A percentile compares a stretch with the other conserved stretches of the same genome.
These are phyloP conservation scores for Metallyticus violacea DNA, from an alignment of 2,888 invertebrate species.

Conservation along the genomic window DNA sequence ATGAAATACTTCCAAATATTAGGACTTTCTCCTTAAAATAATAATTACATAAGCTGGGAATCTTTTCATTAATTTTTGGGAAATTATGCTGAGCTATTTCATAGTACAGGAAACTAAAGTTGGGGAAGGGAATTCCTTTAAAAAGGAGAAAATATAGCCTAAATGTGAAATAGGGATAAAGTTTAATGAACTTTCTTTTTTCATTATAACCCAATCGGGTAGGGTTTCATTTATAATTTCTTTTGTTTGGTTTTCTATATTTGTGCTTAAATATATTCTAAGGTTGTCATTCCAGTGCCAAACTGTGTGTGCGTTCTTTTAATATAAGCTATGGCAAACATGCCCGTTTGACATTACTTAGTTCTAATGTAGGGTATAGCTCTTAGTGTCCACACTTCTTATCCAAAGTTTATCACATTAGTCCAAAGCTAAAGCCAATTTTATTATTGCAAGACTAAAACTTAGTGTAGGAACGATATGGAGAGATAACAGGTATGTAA, in stretches of 20 bases:
- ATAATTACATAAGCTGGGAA: too few species aligned
- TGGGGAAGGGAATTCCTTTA: too few species aligned
- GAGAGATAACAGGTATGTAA: too few species aligned
- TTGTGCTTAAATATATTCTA: neutral
- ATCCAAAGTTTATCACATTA: neutral
- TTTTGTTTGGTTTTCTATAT: neutral
- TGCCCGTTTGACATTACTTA: neutral
- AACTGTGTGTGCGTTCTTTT: neutral
- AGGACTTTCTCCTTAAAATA: neutral
- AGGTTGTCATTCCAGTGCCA: neutral
- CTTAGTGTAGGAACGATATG: neutral
- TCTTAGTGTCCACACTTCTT: neutral
- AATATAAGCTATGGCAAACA: neutral
- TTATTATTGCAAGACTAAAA: neutral
- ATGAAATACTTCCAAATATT: neutral
- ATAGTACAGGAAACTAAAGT: neutral
- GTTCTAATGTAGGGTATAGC: neutral
- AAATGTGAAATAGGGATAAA: neutral
- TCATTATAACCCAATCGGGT: neutral
- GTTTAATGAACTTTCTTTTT: neutral
- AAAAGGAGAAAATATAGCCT: neutral
- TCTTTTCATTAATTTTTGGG: too few species aligned
- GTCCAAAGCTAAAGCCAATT: neutral
- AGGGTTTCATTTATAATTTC: neutral
- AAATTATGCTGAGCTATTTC: neutral